phyloP scores from a whole-genome alignment of 1,140 invertebrate genomes.

The Brachionus asplanchnoidis region DNA sequence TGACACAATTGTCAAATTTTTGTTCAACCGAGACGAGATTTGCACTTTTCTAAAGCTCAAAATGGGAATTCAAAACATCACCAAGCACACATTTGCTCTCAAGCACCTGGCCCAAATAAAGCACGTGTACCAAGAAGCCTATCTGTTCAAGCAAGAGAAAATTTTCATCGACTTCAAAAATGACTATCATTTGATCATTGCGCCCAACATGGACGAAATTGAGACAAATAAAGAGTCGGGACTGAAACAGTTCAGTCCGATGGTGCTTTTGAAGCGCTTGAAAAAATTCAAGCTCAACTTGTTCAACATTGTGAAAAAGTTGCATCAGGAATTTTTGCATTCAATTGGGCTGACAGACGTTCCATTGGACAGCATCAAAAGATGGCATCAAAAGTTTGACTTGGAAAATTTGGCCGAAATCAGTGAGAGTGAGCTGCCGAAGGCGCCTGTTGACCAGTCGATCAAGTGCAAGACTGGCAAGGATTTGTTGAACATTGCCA shows the following conservation, averaged over 20 bases:
- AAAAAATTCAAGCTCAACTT: conserved; percentile 36
- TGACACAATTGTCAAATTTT: conserved; percentile 37
- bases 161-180: conserved; percentile 40
- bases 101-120: conserved; percentile 32
- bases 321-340: conserved; percentile 30
- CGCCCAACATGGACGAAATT: conserved; percentile 26
- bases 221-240: neutral
- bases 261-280: conserved; percentile 17
- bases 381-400: conserved; percentile 43
- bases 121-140: neutral
- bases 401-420: conserved; percentile 40
- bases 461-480: conserved; percentile 36
- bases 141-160: conserved; percentile 28
- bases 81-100: neutral
- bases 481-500: conserved; percentile 26
- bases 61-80: conserved; percentile 37
- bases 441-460: conserved; percentile 1
- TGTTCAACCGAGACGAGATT: conserved; percentile 32
- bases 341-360: conserved; percentile 32
- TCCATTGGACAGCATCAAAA: conserved; percentile 30
- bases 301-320: neutral
- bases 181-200: conserved; percentile 33
- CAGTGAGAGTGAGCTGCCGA: conserved; percentile 33
- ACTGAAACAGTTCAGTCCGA: conserved; percentile 20
- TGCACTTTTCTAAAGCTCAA: conserved; percentile 36